A percentile compares a stretch with the other conserved stretches of the same genome.
phyloP scores from a whole-genome alignment of 2,888 invertebrate species.

The Ferrisia virgata region DNA sequence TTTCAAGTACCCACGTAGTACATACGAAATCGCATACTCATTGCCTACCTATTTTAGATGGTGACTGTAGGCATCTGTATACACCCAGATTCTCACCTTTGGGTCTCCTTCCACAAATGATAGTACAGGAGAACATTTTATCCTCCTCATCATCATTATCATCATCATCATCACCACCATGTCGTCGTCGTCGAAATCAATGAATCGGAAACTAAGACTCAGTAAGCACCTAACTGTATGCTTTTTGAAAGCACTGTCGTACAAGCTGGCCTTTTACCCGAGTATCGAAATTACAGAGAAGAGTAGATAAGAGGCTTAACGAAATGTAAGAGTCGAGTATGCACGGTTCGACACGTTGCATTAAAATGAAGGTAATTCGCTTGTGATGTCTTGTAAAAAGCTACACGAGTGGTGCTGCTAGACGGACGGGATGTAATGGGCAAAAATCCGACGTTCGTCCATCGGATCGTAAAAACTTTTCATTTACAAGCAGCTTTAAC shows the following conservation, averaged over 20 bases:
- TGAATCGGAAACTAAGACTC: neutral
- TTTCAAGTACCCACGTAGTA: too few species aligned
- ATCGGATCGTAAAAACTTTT: neutral
- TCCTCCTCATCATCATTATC: too few species aligned
- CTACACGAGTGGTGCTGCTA: neutral
- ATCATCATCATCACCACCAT: too few species aligned
- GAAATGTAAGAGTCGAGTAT: neutral
- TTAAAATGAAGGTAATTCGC: conserved; percentile 1
- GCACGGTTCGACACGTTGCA: neutral
- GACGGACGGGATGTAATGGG: neutral
- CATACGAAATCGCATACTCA: too few species aligned
- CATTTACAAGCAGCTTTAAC: neutral
- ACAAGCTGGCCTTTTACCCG: too few species aligned
- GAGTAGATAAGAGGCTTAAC: neutral
- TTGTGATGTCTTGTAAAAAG: neutral
- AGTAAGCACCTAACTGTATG: too few species aligned
- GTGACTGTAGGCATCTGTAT: too few species aligned
- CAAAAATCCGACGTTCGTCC: neutral
- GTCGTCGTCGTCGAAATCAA: neutral
- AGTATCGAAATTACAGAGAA: neutral
- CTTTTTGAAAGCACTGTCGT: neutral
- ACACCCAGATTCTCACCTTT: too few species aligned
- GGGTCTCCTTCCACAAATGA: too few species aligned
- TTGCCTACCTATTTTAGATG: too few species aligned
- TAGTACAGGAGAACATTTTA: too few species aligned